These are phyloP conservation scores for Fissipunctia ypsillon DNA, from an alignment of 2,888 invertebrate species.

Conservation along the genomic window DNA sequence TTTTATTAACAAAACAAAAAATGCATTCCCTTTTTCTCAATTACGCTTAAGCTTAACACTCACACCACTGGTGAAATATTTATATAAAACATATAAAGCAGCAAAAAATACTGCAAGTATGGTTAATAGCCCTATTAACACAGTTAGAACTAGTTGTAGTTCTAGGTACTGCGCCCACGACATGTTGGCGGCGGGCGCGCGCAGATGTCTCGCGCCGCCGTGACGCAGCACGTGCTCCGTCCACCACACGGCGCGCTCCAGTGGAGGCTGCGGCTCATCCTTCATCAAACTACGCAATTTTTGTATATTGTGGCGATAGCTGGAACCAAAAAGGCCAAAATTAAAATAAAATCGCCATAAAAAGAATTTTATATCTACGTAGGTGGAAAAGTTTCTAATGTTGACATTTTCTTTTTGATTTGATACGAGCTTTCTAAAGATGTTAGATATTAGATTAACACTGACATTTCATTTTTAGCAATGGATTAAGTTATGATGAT, in stretches of 20 bases:
- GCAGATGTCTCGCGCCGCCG: slow-evolving; percentile 80
- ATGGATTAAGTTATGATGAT: not conserved
- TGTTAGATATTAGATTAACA: not conserved
- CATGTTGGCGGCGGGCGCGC: slow-evolving; percentile 76
- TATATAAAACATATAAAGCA: slow-evolving; percentile 33
- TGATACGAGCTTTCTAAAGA: not conserved
- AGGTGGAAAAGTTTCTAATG: not conserved
- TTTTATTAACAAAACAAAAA: not conserved
- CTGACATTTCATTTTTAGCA: not conserved
- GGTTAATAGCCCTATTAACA: slow-evolving; percentile 32
- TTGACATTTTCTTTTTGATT: not conserved
- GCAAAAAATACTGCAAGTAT: not conserved
- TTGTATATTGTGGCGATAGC: slow-evolving; percentile 58
- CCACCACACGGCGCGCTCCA: slow-evolving; percentile 85
- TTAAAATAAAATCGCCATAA: not conserved
- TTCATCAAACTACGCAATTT: slow-evolving; percentile 46
- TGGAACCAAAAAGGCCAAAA: slow-evolving; percentile 11
- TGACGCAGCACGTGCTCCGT: slow-evolving; percentile 85
- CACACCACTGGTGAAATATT: slow-evolving; percentile 1
- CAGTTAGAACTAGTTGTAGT: slow-evolving; percentile 64
- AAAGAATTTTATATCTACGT: not conserved
- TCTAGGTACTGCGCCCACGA: slow-evolving; percentile 69
- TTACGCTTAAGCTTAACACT: slow-evolving; percentile 35
- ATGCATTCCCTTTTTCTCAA: not conserved
- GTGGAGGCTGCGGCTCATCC: slow-evolving; percentile 65